Evolutionary conservation across 1,140 invertebrate species (phyloP).

Genomic region (Zaprionus davidi): DNA sequence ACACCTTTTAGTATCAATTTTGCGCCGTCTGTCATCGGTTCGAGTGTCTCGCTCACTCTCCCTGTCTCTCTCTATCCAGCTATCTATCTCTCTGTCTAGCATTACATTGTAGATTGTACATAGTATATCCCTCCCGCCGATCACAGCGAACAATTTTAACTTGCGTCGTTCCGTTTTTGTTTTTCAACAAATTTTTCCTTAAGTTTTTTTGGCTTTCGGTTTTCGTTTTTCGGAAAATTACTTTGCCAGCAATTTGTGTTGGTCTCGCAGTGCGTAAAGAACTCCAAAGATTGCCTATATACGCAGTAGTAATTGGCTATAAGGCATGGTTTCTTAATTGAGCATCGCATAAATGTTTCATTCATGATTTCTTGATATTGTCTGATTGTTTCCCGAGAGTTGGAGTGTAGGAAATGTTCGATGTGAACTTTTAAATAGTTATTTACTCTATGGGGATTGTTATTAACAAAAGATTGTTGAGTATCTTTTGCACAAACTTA

Average conservation of each 20-base stretch:
- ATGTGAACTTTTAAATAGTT: neutral
- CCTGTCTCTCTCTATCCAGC: neutral
- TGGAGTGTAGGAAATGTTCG: neutral
- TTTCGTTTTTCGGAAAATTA: constrained; percentile 2
- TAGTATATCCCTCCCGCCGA: constrained; percentile 1
- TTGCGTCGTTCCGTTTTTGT: neutral
- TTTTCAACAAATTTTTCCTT: neutral
- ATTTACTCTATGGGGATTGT: no score
- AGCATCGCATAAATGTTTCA: neutral
- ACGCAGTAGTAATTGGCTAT: constrained; percentile 3
- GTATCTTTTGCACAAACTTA: no score
- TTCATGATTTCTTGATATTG: neutral
- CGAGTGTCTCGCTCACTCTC: neutral
- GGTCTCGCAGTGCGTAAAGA: constrained; percentile 4
- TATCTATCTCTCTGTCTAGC: neutral
- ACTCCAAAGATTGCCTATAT: constrained; percentile 1
- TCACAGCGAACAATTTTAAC: neutral
- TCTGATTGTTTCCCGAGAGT: neutral
- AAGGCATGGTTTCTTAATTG: constrained; percentile 5
- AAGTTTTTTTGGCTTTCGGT: neutral
- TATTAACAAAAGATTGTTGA: no score
- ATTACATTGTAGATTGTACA: neutral
- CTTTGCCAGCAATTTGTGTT: neutral
- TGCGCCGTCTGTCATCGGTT: constrained; percentile 62
- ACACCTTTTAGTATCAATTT: constrained; percentile 82